These are phyloP conservation scores for Mayetiola destructor DNA, from an alignment of 2,888 invertebrate genomes.

Conservation along the genomic window DNA sequence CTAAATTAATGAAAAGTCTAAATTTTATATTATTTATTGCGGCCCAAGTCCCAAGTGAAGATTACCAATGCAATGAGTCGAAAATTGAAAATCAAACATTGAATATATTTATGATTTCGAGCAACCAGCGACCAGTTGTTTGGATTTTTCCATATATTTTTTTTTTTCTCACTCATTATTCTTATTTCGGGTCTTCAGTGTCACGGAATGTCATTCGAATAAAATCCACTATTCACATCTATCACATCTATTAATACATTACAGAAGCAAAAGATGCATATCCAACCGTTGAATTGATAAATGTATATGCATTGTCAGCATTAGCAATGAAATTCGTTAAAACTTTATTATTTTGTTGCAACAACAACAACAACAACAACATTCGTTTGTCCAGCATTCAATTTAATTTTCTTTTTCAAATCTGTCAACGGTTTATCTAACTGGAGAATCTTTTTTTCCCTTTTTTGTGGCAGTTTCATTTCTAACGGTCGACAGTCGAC, in stretches of 20 bases:
- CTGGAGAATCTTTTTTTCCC: not conserved
- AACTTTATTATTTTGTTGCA: not conserved
- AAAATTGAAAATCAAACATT: not conserved
- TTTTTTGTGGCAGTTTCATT: not conserved
- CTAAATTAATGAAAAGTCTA: not conserved
- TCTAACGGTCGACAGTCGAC: not conserved
- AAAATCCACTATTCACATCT: not conserved
- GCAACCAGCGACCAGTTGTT: not conserved
- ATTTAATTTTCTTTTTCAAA: not conserved
- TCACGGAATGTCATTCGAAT: constrained; percentile 8
- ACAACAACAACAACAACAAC: not conserved
- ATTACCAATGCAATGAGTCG: not conserved
- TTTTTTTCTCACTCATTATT: not conserved
- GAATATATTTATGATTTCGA: not conserved
- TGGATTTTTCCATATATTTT: not conserved
- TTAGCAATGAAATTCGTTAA: not conserved
- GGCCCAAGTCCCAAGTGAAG: constrained; percentile 2
- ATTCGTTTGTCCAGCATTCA: not conserved
- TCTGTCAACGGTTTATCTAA: not conserved
- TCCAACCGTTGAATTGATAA: too few species aligned
- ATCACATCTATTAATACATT: too few species aligned
- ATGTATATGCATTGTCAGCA: not conserved
- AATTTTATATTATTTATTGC: constrained; percentile 10
- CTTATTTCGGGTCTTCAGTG: not conserved
- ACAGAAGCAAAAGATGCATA: too few species aligned